Percentiles rank a stretch among this genome's conserved stretches.
phyloP scores from a whole-genome alignment of 2,113 vertebrate species.

The Psittacus erithacus region DNA sequence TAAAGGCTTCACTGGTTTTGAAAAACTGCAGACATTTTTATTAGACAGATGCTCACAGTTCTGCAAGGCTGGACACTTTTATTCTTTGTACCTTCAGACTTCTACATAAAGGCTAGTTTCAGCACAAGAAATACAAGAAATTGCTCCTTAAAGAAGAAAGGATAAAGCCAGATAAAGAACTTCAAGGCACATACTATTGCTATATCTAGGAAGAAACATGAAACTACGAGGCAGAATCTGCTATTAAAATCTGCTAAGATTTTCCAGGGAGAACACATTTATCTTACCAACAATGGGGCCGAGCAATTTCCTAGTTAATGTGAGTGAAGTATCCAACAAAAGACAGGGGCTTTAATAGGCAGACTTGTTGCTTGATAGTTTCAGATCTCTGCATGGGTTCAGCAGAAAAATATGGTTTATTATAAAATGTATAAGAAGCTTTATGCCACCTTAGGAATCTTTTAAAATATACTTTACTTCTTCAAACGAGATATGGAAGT shows the following conservation, averaged over 20 bases:
- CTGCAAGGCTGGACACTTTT: constrained; percentile 3
- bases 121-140: constrained; percentile 31
- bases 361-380: not conserved
- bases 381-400: constrained; percentile 38
- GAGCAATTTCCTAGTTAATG: not conserved
- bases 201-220: constrained; percentile 53
- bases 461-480: not conserved
- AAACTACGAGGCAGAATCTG: constrained; percentile 38
- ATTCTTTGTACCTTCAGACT: constrained; percentile 33
- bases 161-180: constrained; percentile 44
- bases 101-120: constrained; percentile 18
- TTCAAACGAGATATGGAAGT: constrained; percentile 33
- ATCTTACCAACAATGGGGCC: not conserved
- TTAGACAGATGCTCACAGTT: constrained; percentile 9
- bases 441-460: constrained; percentile 23
- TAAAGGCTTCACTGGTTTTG: not conserved
- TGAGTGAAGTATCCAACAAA: not conserved
- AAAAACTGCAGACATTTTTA: not conserved
- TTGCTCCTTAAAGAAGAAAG: constrained; percentile 64
- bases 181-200: constrained; percentile 57
- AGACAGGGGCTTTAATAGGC: not conserved
- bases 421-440: constrained; percentile 28
- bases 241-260: not conserved
- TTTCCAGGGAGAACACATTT: constrained; percentile 3
- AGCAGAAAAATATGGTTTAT: not conserved